phyloP scores from a whole-genome alignment of 2,797 vertebrate species.

The Cuculus canorus region DNA sequence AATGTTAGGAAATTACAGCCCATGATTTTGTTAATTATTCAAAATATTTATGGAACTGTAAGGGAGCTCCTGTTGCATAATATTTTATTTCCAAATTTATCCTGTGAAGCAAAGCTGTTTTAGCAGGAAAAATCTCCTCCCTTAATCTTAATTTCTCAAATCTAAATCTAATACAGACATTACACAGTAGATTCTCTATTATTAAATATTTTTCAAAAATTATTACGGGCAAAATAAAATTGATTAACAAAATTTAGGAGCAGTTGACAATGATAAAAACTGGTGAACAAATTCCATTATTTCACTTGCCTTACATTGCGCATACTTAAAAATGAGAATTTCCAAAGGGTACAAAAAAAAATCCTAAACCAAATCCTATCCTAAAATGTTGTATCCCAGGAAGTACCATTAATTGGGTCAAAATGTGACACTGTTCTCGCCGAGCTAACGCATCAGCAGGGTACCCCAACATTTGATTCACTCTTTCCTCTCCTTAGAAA shows the following conservation, averaged over 20 bases:
- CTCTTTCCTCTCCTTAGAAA: background rate
- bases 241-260: background rate
- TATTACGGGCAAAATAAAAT: background rate
- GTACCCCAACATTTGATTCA: too few species aligned
- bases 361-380: background rate
- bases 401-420: background rate
- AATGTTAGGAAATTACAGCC: background rate
- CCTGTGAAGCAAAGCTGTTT: background rate
- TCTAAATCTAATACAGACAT: background rate
- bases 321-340: background rate
- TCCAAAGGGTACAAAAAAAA: background rate
- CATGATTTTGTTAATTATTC: conserved; percentile 15
- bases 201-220: background rate
- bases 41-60: conserved; percentile 15
- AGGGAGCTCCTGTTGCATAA: background rate
- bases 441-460: background rate
- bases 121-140: background rate
- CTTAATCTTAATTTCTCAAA: background rate
- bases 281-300: too few species aligned
- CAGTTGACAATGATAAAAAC: background rate
- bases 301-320: background rate
- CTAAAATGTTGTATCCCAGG: background rate
- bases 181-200: background rate
- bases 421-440: background rate
- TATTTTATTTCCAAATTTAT: conserved; percentile 23